These are phyloP conservation scores for Octopus sinensis DNA, from an alignment of 1,140 invertebrate genomes.

Conservation along the genomic window DNA sequence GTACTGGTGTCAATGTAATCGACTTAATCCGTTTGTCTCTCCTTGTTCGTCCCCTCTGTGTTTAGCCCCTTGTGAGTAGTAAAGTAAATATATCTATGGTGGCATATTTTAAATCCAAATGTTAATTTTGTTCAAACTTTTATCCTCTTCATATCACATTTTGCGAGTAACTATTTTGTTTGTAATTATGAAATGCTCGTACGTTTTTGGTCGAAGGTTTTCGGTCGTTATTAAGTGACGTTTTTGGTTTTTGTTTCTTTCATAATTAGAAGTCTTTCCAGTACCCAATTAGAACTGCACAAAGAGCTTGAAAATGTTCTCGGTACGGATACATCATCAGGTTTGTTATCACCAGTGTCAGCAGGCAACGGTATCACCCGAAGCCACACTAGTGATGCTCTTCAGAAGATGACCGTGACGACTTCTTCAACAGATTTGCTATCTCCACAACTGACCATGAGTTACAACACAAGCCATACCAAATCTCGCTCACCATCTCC, in stretches of 20 bases:
- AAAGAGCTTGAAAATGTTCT: conserved; percentile 30
- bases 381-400: conserved; percentile 18
- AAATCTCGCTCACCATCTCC: neutral
- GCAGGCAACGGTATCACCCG: conserved; percentile 8
- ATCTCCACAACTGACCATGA: conserved; percentile 14
- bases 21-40: no score
- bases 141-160: no score
- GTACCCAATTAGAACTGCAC: conserved; percentile 37
- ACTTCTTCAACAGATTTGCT: neutral
- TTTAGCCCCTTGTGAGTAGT: no score
- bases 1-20: no score
- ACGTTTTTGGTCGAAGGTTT: no score
- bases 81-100: no score
- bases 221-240: no score
- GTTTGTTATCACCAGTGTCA: conserved; percentile 20
- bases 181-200: no score
- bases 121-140: no score
- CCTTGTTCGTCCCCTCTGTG: no score
- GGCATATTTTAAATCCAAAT: no score
- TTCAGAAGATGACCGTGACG: conserved; percentile 20
- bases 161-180: no score
- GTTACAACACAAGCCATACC: conserved; percentile 21
- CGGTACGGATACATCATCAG: conserved; percentile 15
- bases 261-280: conserved; percentile 33
- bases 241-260: conserved; percentile 12